Conservation (phyloP, 2,113 vertebrate species). For the Cyprichromis sp. region DNA sequence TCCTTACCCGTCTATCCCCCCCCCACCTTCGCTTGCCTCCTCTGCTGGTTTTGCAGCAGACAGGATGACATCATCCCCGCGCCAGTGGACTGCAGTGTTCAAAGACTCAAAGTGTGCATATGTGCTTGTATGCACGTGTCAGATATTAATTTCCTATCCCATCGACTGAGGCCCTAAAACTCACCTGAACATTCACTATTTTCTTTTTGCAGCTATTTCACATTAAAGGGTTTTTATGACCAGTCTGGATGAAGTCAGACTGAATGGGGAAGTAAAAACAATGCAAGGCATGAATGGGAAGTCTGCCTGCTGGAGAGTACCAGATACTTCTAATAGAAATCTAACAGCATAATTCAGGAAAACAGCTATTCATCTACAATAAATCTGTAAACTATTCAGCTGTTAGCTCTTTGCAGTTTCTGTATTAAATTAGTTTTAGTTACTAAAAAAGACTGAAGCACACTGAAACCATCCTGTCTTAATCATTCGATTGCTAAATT, state of each 20-base stretch:
- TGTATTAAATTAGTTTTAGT: not conserved
- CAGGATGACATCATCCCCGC: conserved; percentile 67
- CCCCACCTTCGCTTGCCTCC: not conserved
- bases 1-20: not conserved
- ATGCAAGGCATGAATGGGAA: not conserved
- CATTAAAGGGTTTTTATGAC: not conserved
- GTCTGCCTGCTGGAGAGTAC: not conserved
- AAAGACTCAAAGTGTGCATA: conserved; percentile 17
- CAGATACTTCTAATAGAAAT: not conserved
- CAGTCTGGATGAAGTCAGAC: not conserved
- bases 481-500: not conserved
- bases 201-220: not conserved
- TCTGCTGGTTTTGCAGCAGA: conserved; percentile 63
- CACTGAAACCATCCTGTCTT: not conserved
- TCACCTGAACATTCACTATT: not conserved
- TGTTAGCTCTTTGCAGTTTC: not conserved
- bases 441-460: not conserved
- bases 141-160: not conserved
- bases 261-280: not conserved
- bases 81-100: conserved; percentile 59
- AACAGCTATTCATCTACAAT: not conserved
- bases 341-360: not conserved
- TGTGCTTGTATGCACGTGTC: not conserved
- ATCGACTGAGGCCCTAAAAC: not conserved
- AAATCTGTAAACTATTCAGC: not conserved